A percentile compares a stretch with the other conserved stretches of the same genome.
Evolutionary conservation across 2,113 vertebrate species (phyloP).

Genomic region (Macrotus californicus): DNA sequence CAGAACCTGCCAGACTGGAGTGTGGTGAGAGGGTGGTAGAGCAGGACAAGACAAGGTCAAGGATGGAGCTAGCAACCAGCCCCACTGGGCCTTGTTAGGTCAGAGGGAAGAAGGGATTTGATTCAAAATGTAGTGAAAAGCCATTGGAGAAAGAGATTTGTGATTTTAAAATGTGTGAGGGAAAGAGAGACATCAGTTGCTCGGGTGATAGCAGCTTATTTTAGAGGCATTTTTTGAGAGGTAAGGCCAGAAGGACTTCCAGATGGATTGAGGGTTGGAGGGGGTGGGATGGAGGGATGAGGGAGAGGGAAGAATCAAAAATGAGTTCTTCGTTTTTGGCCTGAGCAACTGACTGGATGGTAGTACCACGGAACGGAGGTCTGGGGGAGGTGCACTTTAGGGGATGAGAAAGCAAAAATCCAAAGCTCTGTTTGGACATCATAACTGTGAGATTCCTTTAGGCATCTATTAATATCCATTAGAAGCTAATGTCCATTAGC

Average conservation of each 20-base stretch:
- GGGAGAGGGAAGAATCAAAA: neutral
- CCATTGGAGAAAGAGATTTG: neutral
- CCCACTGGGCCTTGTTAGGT: neutral
- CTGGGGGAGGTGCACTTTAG: neutral
- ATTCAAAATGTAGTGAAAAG: neutral
- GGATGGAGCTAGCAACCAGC: neutral
- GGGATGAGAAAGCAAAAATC: neutral
- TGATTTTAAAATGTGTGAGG: neutral
- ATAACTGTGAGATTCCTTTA: slow-evolving; percentile 15
- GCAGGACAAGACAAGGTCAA: slow-evolving; percentile 16
- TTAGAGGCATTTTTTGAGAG: neutral
- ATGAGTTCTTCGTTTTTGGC: neutral
- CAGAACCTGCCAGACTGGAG: slow-evolving; percentile 1
- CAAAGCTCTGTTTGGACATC: neutral
- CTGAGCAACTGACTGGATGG: neutral
- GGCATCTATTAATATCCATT: slow-evolving; percentile 41
- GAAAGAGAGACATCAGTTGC: neutral
- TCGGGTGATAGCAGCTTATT: neutral
- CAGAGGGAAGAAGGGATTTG: neutral
- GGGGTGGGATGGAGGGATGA: neutral
- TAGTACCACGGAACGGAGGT: neutral
- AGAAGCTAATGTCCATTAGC: slow-evolving; percentile 18
- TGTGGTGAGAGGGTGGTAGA: neutral
- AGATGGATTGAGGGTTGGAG: neutral
- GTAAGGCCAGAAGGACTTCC: slow-evolving; percentile 18